Conservation (phyloP, 2,797 vertebrate genomes). For the Chelon auratus region DNA sequence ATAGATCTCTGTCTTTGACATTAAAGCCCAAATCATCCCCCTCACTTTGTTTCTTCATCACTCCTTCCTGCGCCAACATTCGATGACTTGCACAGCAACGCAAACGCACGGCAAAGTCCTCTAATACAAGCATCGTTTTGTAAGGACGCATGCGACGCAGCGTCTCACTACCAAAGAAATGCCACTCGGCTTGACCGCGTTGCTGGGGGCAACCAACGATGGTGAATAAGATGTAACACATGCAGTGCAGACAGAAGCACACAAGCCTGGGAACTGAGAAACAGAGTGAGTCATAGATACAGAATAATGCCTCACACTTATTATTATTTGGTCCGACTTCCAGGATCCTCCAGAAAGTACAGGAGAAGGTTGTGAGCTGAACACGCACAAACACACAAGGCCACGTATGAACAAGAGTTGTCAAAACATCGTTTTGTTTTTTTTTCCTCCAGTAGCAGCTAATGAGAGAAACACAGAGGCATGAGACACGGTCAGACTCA, state of each 20-base stretch:
- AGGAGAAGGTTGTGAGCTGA: conserved; percentile 9
- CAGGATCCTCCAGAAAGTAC: conserved; percentile 20
- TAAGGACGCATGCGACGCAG: conserved; percentile 35
- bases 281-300: conserved; percentile 39
- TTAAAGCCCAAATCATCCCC: too few species aligned
- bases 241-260: conserved; percentile 20
- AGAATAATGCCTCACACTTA: conserved; percentile 34
- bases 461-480: conserved; percentile 56
- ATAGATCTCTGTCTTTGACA: background rate
- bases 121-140: background rate
- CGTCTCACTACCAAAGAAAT: conserved; percentile 54
- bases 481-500: conserved; percentile 47
- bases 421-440: conserved; percentile 41
- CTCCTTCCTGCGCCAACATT: background rate
- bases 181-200: conserved; percentile 56
- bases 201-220: conserved; percentile 58
- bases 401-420: conserved; percentile 33
- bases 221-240: conserved; percentile 40
- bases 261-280: conserved; percentile 25
- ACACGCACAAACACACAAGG: conserved; percentile 21
- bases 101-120: background rate
- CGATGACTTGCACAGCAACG: background rate
- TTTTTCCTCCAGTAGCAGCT: conserved; percentile 44
- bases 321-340: conserved; percentile 35
- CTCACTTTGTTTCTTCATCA: background rate